phyloP scores from a whole-genome alignment of 37 sponge, comb jelly and placozoan genomes.

The Ianthella basta region DNA sequence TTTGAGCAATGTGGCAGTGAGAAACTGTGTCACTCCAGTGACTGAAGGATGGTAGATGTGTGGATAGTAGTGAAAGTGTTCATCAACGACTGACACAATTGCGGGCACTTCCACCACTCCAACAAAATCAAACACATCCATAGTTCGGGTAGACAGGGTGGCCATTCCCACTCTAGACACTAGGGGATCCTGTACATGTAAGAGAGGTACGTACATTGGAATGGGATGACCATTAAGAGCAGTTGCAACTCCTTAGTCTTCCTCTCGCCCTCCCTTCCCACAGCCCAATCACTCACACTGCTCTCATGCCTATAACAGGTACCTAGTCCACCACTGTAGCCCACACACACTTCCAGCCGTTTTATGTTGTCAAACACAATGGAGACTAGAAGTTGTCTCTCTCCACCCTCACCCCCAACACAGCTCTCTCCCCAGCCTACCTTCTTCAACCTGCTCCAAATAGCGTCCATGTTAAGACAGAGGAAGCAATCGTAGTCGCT shows the following conservation, averaged over 20 bases:
- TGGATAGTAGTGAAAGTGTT: background rate
- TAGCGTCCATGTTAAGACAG: slow-evolving; percentile 36
- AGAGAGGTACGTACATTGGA: background rate
- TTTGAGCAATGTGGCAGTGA: too few relatives aligned
- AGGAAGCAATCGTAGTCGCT: slow-evolving; percentile 48
- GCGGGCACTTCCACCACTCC: slow-evolving; percentile 59
- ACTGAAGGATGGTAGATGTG: too few relatives aligned
- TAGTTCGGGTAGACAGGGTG: slow-evolving; percentile 40
- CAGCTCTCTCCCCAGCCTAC: slow-evolving; percentile 33
- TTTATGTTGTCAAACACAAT: too few relatives aligned
- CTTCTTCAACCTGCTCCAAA: slow-evolving; percentile 58
- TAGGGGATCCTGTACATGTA: slow-evolving; percentile 30
- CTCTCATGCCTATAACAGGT: too few relatives aligned
- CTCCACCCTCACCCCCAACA: too few relatives aligned
- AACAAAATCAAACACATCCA: slow-evolving; percentile 34
- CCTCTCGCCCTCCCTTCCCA: too few relatives aligned
- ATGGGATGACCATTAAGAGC: background rate
- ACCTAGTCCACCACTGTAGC: too few relatives aligned
- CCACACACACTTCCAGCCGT: too few relatives aligned
- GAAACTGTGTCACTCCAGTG: too few relatives aligned
- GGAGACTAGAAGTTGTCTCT: too few relatives aligned
- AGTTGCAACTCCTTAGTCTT: too few relatives aligned
- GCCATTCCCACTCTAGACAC: slow-evolving; percentile 49
- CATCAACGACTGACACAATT: slow-evolving; percentile 56
- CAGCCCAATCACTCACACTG: too few relatives aligned